Conservation (phyloP, 64 coral and sea anemone species). For the Actinia equina region DNA sequence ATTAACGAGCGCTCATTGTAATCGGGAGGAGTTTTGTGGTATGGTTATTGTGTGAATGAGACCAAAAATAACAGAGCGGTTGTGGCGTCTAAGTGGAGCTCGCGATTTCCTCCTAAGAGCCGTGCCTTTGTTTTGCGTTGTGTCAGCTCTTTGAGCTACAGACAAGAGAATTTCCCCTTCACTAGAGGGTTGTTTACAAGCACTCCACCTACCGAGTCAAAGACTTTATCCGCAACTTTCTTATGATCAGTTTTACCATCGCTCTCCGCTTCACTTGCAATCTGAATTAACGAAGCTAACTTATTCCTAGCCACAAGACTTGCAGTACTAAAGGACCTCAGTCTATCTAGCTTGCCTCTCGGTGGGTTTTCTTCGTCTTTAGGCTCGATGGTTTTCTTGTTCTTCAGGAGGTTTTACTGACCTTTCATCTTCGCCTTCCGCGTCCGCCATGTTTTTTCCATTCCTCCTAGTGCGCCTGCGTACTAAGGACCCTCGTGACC, state of each 20-base stretch:
- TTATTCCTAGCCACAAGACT: constrained; percentile 74
- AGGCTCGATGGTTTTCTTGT: constrained; percentile 19
- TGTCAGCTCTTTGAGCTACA: background rate
- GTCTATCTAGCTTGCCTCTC: constrained; percentile 46
- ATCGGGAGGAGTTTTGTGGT: background rate
- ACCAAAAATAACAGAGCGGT: background rate
- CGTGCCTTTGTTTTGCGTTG: background rate
- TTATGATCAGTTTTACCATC: constrained; percentile 84
- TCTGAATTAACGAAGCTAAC: constrained; percentile 64
- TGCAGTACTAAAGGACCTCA: constrained; percentile 65
- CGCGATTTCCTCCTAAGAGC: background rate
- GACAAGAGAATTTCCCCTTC: background rate
- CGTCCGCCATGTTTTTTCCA: constrained; percentile 93
- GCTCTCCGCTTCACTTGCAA: constrained; percentile 62
- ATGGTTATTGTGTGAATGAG: background rate
- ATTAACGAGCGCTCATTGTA: background rate
- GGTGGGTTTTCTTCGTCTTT: constrained; percentile 41
- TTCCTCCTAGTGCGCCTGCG: constrained; percentile 62
- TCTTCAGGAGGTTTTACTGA: constrained; percentile 32
- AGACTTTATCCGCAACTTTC: constrained; percentile 81
- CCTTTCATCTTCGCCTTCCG: constrained; percentile 63
- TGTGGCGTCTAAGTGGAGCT: background rate
- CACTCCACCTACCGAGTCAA: constrained; percentile 83
- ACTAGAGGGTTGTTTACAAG: background rate
- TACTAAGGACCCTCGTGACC: constrained; percentile 68